Evolutionary conservation across 2,797 vertebrate species (phyloP).

Genomic region (Alectoris magna): DNA sequence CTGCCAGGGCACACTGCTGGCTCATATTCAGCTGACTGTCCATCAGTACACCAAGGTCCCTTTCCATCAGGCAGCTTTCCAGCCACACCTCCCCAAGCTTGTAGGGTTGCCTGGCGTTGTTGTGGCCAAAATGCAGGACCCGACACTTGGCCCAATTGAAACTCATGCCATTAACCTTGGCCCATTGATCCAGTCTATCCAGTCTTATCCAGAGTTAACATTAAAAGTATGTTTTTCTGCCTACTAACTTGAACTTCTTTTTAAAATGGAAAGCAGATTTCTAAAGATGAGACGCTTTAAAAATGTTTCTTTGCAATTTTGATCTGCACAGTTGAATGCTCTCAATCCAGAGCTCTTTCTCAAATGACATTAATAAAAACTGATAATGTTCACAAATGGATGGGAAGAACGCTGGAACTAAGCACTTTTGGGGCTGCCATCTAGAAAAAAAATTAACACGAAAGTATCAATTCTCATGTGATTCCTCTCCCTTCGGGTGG

Average conservation of each 20-base stretch:
- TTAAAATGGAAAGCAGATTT: not conserved
- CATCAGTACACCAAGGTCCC: too few relatives aligned
- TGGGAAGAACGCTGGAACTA: not conserved
- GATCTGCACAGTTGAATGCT: not conserved
- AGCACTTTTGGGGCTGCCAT: not conserved
- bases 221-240: not conserved
- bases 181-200: too few relatives aligned
- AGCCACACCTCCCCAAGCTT: too few relatives aligned
- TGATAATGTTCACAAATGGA: not conserved
- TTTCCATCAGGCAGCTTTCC: too few relatives aligned
- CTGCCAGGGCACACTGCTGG: too few relatives aligned
- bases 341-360: conserved; percentile 1
- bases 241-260: not conserved
- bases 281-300: not conserved
- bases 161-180: too few relatives aligned
- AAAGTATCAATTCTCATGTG: not conserved
- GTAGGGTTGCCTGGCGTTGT: too few relatives aligned
- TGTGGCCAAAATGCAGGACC: too few relatives aligned
- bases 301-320: not conserved
- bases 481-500: not conserved
- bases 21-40: too few relatives aligned
- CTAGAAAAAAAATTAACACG: not conserved
- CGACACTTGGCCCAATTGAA: too few relatives aligned
- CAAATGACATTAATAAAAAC: not conserved
- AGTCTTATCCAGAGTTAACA: not conserved